Conservation (phyloP, 1,140 invertebrate species). For the Drosophila ananassae region DNA sequence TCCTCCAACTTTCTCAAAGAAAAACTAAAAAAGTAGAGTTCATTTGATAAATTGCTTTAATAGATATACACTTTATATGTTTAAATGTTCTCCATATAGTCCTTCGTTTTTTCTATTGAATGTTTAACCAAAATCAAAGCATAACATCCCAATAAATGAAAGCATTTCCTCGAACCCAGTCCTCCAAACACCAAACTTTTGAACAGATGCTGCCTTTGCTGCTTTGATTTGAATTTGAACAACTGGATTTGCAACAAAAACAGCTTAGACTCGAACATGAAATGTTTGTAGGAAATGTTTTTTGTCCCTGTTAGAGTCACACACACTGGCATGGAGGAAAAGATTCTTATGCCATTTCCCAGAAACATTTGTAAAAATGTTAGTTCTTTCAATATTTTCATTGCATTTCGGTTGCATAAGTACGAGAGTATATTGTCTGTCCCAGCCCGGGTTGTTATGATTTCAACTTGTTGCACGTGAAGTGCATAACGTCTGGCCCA, state of each 20-base stretch:
- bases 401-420: slow-evolving; percentile 72
- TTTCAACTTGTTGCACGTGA: slow-evolving; percentile 82
- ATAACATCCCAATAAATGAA: not conserved
- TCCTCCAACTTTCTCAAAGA: not conserved
- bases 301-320: slow-evolving; percentile 32
- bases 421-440: slow-evolving; percentile 18
- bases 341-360: slow-evolving; percentile 29
- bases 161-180: not conserved
- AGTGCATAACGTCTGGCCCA: slow-evolving; percentile 68
- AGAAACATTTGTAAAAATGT: slow-evolving; percentile 44
- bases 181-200: not conserved
- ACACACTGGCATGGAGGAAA: slow-evolving; percentile 16
- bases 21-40: not conserved
- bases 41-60: not conserved
- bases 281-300: slow-evolving; percentile 46
- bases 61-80: not conserved
- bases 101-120: not conserved
- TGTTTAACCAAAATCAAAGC: not conserved
- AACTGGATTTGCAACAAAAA: slow-evolving; percentile 12
- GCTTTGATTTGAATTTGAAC: slow-evolving; percentile 21
- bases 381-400: slow-evolving; percentile 71
- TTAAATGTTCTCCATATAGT: not conserved
- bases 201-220: slow-evolving; percentile 1
- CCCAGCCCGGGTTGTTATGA: slow-evolving; percentile 60
- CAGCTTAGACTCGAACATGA: slow-evolving; percentile 11